Evolutionary conservation across 2,888 invertebrate species (phyloP).

Genomic region (Andrena chrysosceles): DNA sequence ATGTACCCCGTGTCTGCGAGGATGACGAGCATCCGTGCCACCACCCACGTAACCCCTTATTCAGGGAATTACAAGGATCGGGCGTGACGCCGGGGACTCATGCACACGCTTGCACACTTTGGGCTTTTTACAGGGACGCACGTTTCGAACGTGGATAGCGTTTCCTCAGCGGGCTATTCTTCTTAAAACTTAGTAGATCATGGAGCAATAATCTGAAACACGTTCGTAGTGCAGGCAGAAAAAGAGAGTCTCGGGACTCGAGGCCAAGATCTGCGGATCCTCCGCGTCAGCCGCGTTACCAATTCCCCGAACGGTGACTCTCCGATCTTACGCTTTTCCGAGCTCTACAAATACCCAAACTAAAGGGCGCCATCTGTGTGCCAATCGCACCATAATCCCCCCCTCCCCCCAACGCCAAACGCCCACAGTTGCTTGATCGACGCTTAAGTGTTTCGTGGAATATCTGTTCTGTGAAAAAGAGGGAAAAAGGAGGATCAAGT

Average conservation of each 20-base stretch:
- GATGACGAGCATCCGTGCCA: conserved; percentile 31
- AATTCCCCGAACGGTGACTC: too few species aligned
- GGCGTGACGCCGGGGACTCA: conserved; percentile 39
- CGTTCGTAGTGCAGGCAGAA: too few species aligned
- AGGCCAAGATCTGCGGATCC: too few species aligned
- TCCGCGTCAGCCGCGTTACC: too few species aligned
- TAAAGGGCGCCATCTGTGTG: too few species aligned
- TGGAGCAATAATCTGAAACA: too few species aligned
- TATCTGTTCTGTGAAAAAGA: not conserved
- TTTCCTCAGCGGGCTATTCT: not conserved
- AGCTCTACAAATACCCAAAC: too few species aligned
- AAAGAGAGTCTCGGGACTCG: too few species aligned
- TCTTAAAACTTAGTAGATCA: too few species aligned
- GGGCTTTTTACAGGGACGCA: not conserved
- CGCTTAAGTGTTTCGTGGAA: not conserved
- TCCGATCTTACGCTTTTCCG: too few species aligned
- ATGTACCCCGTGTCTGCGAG: conserved; percentile 9
- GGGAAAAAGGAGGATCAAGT: not conserved
- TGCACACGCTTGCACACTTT: not conserved
- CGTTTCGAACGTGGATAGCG: not conserved
- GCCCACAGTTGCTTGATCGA: not conserved
- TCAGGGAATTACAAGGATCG: conserved; percentile 46
- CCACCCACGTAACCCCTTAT: conserved; percentile 28
- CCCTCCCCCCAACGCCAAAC: not conserved
- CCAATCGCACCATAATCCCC: too few species aligned